Conservation (phyloP, 2,888 invertebrate species). For the Clistopyga incitator region DNA sequence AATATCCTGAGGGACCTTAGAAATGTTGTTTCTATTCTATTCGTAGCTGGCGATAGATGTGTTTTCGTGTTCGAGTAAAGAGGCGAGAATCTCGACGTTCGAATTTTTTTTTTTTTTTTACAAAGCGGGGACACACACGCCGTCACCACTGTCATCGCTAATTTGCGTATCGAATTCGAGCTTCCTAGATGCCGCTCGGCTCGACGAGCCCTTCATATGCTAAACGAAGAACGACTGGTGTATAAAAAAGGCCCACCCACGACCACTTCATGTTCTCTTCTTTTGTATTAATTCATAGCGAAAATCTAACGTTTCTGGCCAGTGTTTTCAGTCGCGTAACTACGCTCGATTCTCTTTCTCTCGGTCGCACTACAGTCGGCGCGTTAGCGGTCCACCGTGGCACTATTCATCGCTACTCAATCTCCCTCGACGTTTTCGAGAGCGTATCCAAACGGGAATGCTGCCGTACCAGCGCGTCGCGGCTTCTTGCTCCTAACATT, state of each 20-base stretch:
- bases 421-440: constrained; percentile 71
- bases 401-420: constrained; percentile 65
- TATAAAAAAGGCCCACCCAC: constrained; percentile 64
- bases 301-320: constrained; percentile 63
- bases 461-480: constrained; percentile 52
- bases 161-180: constrained; percentile 68
- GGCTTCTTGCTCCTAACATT: constrained; percentile 61
- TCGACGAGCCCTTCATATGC: constrained; percentile 66
- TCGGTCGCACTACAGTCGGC: constrained; percentile 40
- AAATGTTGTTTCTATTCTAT: constrained; percentile 51
- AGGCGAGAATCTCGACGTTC: constrained; percentile 32
- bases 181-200: constrained; percentile 39
- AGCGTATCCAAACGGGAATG: constrained; percentile 77
- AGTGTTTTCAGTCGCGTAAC: constrained; percentile 53
- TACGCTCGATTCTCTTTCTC: constrained; percentile 24
- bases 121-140: constrained; percentile 66
- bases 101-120: constrained; percentile 73
- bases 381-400: constrained; percentile 39
- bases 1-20: constrained; percentile 49
- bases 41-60: constrained; percentile 41
- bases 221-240: constrained; percentile 56
- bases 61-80: constrained; percentile 20
- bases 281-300: constrained; percentile 64
- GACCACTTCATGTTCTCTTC: constrained; percentile 44
- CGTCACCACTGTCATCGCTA: constrained; percentile 49